A percentile compares a stretch with the other conserved stretches of the same genome.
These are phyloP conservation scores for Vidua chalybeata DNA, from an alignment of 2,113 vertebrate species.

Conservation along the genomic window DNA sequence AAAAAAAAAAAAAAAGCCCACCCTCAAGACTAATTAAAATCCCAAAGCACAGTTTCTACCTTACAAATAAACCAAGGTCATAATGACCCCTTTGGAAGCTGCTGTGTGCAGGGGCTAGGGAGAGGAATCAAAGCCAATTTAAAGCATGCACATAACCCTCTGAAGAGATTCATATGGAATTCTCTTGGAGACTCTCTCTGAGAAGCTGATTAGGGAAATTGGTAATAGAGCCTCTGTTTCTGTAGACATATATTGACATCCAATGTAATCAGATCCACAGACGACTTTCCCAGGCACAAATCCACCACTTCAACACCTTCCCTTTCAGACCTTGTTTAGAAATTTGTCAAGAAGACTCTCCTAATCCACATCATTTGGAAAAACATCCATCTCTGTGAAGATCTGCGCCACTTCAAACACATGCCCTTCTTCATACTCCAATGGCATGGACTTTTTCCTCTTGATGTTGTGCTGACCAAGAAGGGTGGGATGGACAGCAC, in stretches of 20 bases:
- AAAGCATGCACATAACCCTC: neutral
- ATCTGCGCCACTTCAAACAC: neutral
- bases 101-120: neutral
- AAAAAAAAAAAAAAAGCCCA: neutral
- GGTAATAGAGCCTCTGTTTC: fast-evolving
- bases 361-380: neutral
- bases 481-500: neutral
- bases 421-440: neutral
- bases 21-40: neutral
- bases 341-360: neutral
- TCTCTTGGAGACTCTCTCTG: neutral
- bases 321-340: neutral
- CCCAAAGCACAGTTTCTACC: neutral
- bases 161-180: neutral
- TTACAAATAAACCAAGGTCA: neutral
- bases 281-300: neutral
- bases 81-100: neutral
- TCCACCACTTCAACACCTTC: neutral
- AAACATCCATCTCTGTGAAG: fast-evolving
- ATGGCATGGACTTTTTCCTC: neutral
- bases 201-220: neutral
- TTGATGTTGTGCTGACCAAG: neutral
- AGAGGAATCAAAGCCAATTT: neutral
- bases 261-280: neutral
- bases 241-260: neutral